Conservation (phyloP, 2,113 vertebrate genomes). For the Cynopterus brachyotis region DNA sequence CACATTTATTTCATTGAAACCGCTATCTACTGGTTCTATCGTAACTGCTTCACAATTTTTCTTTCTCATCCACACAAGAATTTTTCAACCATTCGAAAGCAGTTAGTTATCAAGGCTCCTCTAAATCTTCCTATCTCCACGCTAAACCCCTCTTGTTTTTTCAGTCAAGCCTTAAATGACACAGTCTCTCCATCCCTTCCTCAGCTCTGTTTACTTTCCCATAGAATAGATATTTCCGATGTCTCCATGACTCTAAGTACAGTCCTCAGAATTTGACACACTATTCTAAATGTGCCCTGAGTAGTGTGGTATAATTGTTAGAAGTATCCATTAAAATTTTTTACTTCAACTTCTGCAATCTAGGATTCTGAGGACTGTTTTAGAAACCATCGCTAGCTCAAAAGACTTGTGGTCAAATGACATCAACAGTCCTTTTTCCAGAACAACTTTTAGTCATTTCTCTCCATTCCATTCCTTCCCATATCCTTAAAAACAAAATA, state of each 20-base stretch:
- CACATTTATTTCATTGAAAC: constrained; percentile 8
- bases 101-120: not conserved
- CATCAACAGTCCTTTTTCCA: not conserved
- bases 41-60: not conserved
- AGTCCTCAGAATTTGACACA: not conserved
- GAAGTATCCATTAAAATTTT: not conserved
- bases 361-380: not conserved
- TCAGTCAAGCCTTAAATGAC: not conserved
- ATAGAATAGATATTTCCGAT: not conserved
- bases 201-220: not conserved
- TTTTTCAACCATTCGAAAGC: constrained; percentile 1
- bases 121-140: not conserved
- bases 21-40: not conserved
- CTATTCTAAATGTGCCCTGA: not conserved
- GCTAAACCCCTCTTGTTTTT: not conserved
- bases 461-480: not conserved
- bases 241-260: not conserved
- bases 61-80: not conserved
- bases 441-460: not conserved
- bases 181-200: not conserved
- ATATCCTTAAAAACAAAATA: constrained; percentile 13
- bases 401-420: not conserved
- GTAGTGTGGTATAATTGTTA: not conserved
- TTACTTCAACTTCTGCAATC: not conserved
- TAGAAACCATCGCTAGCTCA: not conserved